phyloP scores from a whole-genome alignment of 2,113 vertebrate species.

The Sorex araneus region DNA sequence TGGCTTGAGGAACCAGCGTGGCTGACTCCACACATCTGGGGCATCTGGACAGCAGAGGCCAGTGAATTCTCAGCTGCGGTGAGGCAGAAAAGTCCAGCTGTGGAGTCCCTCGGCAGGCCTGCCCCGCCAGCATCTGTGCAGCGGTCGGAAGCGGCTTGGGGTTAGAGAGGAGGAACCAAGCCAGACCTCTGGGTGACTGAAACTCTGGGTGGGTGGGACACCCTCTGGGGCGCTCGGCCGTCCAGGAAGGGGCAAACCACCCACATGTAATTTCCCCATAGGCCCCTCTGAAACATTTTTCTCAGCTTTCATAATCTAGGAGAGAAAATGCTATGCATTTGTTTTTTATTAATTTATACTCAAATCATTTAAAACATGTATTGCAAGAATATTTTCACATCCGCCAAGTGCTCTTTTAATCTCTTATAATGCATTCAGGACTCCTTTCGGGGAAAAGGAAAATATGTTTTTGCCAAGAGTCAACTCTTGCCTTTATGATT shows the following conservation, averaged over 20 bases:
- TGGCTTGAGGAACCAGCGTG: not conserved
- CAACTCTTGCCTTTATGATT: slow-evolving; percentile 25
- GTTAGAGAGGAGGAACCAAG: not conserved
- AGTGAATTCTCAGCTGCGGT: fast-evolving
- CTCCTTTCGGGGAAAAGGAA: slow-evolving; percentile 62
- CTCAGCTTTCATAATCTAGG: slow-evolving; percentile 41
- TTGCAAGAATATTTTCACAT: slow-evolving; percentile 70
- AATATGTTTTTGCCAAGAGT: slow-evolving; percentile 67
- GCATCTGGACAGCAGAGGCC: not conserved
- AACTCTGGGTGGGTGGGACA: not conserved
- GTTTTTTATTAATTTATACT: slow-evolving; percentile 78
- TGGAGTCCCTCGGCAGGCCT: no score
- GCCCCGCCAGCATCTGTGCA: not conserved
- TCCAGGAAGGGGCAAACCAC: not conserved
- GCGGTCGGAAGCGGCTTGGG: fast-evolving
- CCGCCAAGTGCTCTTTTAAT: slow-evolving; percentile 24
- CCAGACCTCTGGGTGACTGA: not conserved
- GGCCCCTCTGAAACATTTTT: not conserved
- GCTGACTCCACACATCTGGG: no score
- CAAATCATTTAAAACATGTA: slow-evolving; percentile 73
- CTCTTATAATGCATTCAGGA: slow-evolving; percentile 33
- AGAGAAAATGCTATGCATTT: slow-evolving; percentile 70
- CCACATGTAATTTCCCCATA: not conserved
- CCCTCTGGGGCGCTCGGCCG: not conserved
- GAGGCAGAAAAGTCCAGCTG: no score